A percentile compares a stretch with the other conserved stretches of the same genome.
Conservation (phyloP, 2,797 vertebrate genomes). For the Glossophaga mutica region DNA sequence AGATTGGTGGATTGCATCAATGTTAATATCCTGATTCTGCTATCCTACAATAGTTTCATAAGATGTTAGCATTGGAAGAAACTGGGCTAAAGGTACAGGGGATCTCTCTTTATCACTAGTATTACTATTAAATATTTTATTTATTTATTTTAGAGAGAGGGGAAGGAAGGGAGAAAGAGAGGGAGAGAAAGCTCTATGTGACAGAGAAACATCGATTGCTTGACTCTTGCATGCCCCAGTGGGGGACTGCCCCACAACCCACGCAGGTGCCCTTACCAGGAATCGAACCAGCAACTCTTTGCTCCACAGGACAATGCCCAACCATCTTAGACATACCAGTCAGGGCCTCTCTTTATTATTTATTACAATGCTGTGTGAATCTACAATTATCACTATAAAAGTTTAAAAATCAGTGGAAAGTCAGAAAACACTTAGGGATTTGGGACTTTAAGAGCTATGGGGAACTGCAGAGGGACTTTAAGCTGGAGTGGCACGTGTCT, state of each 20-base stretch:
- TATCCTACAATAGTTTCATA: not conserved
- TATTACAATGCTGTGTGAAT: not conserved
- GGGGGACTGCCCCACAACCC: no score
- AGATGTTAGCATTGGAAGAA: not conserved
- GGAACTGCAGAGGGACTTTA: not conserved
- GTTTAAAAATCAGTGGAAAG: not conserved
- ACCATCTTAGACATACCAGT: not conserved
- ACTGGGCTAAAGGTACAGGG: not conserved
- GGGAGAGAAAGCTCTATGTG: not conserved
- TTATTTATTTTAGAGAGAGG: not conserved
- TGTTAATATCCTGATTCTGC: not conserved
- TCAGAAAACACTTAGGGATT: not conserved
- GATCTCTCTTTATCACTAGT: not conserved
- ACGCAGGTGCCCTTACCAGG: not conserved
- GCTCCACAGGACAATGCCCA: not conserved
- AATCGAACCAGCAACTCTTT: not conserved
- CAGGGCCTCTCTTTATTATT: not conserved
- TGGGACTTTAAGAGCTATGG: slow-evolving; percentile 15
- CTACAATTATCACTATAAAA: not conserved
- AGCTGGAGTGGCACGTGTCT: slow-evolving; percentile 24
- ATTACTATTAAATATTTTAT: not conserved
- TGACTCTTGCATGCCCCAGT: no score
- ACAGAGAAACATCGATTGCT: not conserved
- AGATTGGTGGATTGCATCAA: not conserved
- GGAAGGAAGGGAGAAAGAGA: no score